These are phyloP conservation scores for Aphidius ervi DNA, from an alignment of 1,140 invertebrate species.

Conservation along the genomic window DNA sequence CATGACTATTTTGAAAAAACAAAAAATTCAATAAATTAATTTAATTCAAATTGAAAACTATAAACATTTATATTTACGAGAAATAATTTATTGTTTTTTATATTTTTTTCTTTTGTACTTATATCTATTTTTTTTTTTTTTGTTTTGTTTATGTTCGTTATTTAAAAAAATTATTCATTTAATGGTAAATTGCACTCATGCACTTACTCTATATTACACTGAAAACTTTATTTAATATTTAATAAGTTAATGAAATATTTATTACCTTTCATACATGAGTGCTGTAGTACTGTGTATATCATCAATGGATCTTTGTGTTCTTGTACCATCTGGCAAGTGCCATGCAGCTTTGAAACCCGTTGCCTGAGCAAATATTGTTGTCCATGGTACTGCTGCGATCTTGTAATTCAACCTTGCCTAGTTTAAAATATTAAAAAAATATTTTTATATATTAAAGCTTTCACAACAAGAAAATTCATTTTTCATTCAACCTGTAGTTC, in stretches of 20 bases:
- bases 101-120: neutral
- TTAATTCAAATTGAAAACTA: neutral
- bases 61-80: neutral
- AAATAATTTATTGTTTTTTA: neutral
- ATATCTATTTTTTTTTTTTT: neutral
- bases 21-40: slow-evolving; percentile 16
- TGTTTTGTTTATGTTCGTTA: neutral
- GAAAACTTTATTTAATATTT: no score
- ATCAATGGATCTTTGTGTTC: slow-evolving; percentile 28
- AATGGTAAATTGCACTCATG: no score
- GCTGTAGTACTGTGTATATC: slow-evolving; percentile 38
- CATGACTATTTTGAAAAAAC: slow-evolving; percentile 49
- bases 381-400: slow-evolving; percentile 34
- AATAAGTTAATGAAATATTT: slow-evolving; percentile 29
- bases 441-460: neutral
- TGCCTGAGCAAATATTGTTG: slow-evolving; percentile 43
- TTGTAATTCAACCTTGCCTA: slow-evolving; percentile 47
- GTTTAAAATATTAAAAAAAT: slow-evolving; percentile 32
- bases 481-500: neutral
- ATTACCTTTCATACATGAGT: slow-evolving; percentile 47
- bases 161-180: no score
- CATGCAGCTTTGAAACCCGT: slow-evolving; percentile 47
- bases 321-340: slow-evolving; percentile 38
- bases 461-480: neutral
- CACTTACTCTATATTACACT: no score